Evolutionary conservation across 2,888 invertebrate genomes (phyloP).

Genomic region (Andrena fulva): DNA sequence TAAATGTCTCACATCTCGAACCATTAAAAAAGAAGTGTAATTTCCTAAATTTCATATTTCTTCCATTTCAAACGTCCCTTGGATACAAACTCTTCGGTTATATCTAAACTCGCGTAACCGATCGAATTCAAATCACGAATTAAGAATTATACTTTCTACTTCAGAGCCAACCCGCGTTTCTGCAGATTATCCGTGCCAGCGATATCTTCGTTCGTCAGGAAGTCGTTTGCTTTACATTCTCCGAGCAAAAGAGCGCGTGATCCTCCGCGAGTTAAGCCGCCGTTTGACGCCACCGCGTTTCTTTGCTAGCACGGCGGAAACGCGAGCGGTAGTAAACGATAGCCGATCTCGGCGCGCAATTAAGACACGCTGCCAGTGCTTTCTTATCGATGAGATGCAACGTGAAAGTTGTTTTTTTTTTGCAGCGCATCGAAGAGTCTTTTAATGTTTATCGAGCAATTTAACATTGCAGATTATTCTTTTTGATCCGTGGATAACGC

Average conservation of each 20-base stretch:
- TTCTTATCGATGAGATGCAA: constrained; percentile 26
- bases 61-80: too few relatives aligned
- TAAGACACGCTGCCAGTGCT: constrained; percentile 26
- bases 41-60: background rate
- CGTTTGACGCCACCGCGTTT: constrained; percentile 4
- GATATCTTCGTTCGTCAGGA: background rate
- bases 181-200: background rate
- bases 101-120: too few relatives aligned
- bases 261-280: background rate
- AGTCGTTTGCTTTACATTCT: constrained; percentile 11
- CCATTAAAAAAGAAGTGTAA: too few relatives aligned
- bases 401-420: constrained; percentile 60
- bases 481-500: background rate
- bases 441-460: constrained; percentile 34
- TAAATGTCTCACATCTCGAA: background rate
- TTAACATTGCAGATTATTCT: constrained; percentile 16
- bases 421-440: constrained; percentile 6
- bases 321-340: constrained; percentile 28
- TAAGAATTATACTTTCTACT: background rate
- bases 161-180: background rate
- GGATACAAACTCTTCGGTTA: too few relatives aligned
- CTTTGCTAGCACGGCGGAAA: constrained; percentile 26
- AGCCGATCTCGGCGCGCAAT: constrained; percentile 43
- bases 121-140: too few relatives aligned
- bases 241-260: constrained; percentile 3